Base-by-base conservation (phyloP, 1,140 invertebrate species). In the Scaptodrosophila lebanonensis region DNA sequence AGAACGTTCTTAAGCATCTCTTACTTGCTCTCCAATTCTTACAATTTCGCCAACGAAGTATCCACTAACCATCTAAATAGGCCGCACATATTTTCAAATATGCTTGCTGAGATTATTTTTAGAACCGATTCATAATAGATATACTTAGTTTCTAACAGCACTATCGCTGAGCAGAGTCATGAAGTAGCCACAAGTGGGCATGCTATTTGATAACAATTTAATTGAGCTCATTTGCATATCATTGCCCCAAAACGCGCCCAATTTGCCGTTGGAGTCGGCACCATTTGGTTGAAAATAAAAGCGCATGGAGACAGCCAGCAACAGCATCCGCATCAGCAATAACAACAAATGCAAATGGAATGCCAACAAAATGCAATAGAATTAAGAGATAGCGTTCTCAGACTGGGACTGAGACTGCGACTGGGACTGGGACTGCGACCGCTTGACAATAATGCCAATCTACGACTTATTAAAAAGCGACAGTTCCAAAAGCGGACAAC, bases 401-500 rank as follows among this genome's bases (percentile, higher is more conserved):
- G 44, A 36, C n/a, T n/a, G n/a, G 40, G 17, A 20, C 17, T 1
- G 1, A 20, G 17, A 16, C 17, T 30, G 8, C 2, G n/a, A 35
- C 8, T 0, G 32, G 45, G 12, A 40, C 45, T 49, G 42, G 36
- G 39, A 39, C 30, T 49, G 62, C 53, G 54, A 42, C 56, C 29
- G 63, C 36, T 58, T 82, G 75, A 82, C 75, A 82, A 82, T 83
- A 82, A 82, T 82, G 76, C 75, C 75, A 82, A 82, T 82, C 75
- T 82, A 82, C 75, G 75, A 83, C 75, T 82, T 82, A 83, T 69
- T 66, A 56, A 62, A 53, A 22, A 56, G 60, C 11, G 35, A 38
- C 35, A 38, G 35, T 13, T 38, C 15, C 32, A 16, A 38, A 6
- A 3, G 35, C 35, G 15, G 13, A 44, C 62, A 54, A 35, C 42